Evolutionary conservation across 2,113 vertebrate species (phyloP), one percentile per base, ranked within the genome.

Genomic region (Odontophorus gujanensis): DNA sequence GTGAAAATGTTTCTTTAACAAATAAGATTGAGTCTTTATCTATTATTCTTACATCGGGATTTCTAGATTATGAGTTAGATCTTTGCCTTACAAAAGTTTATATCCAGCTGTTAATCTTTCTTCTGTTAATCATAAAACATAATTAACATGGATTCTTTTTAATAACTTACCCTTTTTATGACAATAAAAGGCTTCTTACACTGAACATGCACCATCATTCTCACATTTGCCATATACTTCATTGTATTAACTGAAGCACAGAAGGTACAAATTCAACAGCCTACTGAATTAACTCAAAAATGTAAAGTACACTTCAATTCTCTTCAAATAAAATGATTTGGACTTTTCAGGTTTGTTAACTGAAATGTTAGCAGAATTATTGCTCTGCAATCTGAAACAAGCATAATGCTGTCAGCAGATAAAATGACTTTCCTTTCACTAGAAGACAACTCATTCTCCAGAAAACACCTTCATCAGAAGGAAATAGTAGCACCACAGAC

Each of bases 371-470:
- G 43, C 10, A 80, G 65, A 82, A 85, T 36, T 45, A 72, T 2
- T 50, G 34, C 26, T 89, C 28, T 32, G 61, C 28, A 20, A 68
- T 69, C 34, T 86, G 32, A 30, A 89, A 66, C 25, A 61, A 14
- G 55, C 14, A 24, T 50, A 61, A 77, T 0, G 42, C 72, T 0
- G 40, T 40, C 68, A 61, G 1, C 45, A 65, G 45, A 38, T 81
- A 17, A 6, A 86, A 47, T 22, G 17, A 9, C 13, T 40, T 24
- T 57, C 45, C 81, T 63, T 71, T 48, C 34, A 21, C 20, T 53
- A 8, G 7, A 66, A 62, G 68, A 18, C 9, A 76, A 42, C 16
- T 61, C n/a, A 59, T 21, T 75, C 45, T 81, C 21, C 36, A 75
- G 84, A 72, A 51, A 81, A 58, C 5, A 13, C 7, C 43, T 74